Evolutionary conservation across 2,888 invertebrate genomes (phyloP).

Genomic region (Caenorhabditis sp.): DNA sequence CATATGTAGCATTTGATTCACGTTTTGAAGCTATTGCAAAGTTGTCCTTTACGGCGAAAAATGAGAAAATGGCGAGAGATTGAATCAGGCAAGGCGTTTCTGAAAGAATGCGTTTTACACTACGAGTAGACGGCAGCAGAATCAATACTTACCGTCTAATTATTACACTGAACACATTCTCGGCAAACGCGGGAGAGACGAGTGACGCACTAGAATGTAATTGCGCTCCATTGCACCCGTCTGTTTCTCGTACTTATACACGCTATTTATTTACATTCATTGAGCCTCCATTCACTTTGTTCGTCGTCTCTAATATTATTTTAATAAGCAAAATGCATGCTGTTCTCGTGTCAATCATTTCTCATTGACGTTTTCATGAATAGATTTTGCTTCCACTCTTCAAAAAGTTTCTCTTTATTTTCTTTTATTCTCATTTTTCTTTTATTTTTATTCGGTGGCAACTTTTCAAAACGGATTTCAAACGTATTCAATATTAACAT

Average conservation of each 20-base stretch:
- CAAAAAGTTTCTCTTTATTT: constrained; percentile 15
- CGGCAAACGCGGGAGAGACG: constrained; percentile 7
- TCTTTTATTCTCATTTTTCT: constrained; percentile 82
- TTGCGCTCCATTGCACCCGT: constrained; percentile 44
- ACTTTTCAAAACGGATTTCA: background rate
- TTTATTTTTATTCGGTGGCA: background rate
- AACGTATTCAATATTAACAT: constrained; percentile 4
- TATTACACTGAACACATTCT: constrained; percentile 30
- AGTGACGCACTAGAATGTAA: constrained; percentile 17
- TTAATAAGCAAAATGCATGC: constrained; percentile 31
- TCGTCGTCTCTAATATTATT: constrained; percentile 12
- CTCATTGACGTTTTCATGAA: constrained; percentile 36
- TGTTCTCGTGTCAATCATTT: constrained; percentile 52
- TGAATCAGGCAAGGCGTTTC: background rate
- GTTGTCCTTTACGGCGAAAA: background rate
- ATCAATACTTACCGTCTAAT: constrained; percentile 9
- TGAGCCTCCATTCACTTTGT: constrained; percentile 28
- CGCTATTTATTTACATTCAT: constrained; percentile 29
- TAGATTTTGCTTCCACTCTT: constrained; percentile 12
- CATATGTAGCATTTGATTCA: background rate
- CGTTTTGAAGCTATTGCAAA: background rate
- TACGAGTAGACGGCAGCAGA: background rate
- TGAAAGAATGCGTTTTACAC: constrained; percentile 4
- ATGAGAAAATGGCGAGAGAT: background rate
- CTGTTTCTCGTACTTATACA: background rate